Conservation (phyloP, 2,797 vertebrate genomes). For the Columba guinea region DNA sequence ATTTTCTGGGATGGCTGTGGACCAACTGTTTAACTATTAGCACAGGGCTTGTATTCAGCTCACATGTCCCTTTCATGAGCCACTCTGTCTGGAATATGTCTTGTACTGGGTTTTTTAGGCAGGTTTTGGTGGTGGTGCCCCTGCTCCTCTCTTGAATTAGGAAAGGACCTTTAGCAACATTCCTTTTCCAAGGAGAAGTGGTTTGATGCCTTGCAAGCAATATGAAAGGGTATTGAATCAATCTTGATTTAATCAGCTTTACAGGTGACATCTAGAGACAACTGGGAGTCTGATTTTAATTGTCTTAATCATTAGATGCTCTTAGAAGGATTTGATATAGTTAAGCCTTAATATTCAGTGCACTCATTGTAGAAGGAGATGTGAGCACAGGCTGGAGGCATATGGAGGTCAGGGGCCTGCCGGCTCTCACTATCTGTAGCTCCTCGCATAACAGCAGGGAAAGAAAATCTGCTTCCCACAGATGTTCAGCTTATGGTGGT, state of each 20-base stretch:
- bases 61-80: background rate
- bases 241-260: conserved; percentile 26
- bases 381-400: background rate
- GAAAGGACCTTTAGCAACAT: background rate
- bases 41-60: background rate
- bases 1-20: background rate
- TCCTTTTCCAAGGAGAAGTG: background rate
- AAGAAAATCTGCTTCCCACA: conserved; percentile 38
- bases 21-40: background rate
- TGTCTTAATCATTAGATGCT: conserved; percentile 25
- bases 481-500: background rate
- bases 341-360: background rate
- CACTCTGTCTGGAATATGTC: background rate
- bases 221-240: background rate
- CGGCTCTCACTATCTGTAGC: conserved; percentile 3
- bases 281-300: conserved; percentile 27
- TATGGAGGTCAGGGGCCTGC: background rate
- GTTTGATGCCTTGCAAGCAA: background rate
- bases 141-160: background rate
- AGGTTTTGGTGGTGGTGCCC: background rate
- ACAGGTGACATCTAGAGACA: background rate
- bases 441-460: background rate
- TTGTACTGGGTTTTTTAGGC: background rate
- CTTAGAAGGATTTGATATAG: conserved; percentile 21
- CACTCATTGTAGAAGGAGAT: background rate